Conservation (phyloP, 2,113 vertebrate genomes). For the Burhinus bistriatus region DNA sequence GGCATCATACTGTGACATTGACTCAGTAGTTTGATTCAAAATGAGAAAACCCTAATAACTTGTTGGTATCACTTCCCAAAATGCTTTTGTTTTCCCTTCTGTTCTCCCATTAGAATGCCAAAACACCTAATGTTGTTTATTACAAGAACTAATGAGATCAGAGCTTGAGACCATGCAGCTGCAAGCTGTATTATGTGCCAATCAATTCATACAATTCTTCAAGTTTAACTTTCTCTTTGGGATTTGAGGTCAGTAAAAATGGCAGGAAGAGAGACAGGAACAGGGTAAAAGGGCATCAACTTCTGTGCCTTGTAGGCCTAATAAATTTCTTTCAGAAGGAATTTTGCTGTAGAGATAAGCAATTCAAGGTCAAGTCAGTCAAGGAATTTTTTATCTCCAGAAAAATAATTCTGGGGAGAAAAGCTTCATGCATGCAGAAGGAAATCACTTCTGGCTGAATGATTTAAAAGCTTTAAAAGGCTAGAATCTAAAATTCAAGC, state of each 20-base stretch:
- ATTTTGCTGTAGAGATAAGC: not conserved
- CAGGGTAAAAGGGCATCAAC: not conserved
- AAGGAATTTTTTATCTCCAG: not conserved
- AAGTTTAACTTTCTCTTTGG: not conserved
- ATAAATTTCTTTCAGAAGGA: not conserved
- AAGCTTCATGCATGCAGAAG: not conserved
- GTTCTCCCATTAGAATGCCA: not conserved
- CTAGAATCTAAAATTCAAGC: conserved; percentile 19
- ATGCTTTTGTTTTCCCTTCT: not conserved
- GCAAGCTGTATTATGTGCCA: not conserved
- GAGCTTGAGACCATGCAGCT: not conserved
- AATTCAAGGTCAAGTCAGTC: conserved; percentile 4
- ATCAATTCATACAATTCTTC: not conserved
- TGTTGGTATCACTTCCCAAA: not conserved
- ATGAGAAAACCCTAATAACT: not conserved
- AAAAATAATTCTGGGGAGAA: not conserved
- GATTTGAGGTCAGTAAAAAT: not conserved
- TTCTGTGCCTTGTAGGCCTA: not conserved
- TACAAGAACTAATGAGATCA: not conserved
- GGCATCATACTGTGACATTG: not conserved
- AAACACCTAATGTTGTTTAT: not conserved
- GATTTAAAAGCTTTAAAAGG: conserved; percentile 20
- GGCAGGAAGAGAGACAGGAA: not conserved
- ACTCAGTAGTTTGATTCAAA: not conserved
- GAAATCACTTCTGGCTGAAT: conserved; percentile 10